Evolutionary conservation across 2,113 vertebrate species (phyloP).

Genomic region (Phocoena sinus): DNA sequence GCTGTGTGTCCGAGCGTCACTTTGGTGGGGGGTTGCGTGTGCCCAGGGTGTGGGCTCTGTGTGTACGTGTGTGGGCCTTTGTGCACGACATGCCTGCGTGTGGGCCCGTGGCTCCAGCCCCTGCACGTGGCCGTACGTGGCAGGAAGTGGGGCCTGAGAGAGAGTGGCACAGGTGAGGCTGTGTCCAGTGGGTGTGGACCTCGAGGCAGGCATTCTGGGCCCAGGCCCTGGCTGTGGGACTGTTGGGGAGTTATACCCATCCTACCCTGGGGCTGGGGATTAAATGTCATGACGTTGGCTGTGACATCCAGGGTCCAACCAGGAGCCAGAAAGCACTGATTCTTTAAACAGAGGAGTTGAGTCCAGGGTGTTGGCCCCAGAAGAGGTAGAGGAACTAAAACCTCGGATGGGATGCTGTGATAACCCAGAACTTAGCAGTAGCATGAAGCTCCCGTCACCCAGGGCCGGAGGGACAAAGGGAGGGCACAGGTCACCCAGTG

Average conservation of each 20-base stretch:
- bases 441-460: background rate
- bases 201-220: background rate
- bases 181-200: background rate
- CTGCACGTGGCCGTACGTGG: background rate
- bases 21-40: fast-evolving
- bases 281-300: background rate
- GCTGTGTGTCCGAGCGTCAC: background rate
- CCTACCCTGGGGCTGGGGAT: background rate
- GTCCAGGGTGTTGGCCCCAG: background rate
- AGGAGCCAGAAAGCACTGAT: background rate
- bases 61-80: background rate
- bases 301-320: background rate
- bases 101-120: background rate
- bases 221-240: background rate
- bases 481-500: background rate
- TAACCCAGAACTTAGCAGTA: background rate
- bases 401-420: background rate
- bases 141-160: background rate
- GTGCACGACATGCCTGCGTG: background rate
- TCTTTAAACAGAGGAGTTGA: background rate
- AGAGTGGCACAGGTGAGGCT: background rate
- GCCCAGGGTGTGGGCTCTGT: background rate
- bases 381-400: background rate
- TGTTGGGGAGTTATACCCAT: background rate
- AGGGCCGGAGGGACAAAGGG: background rate